A percentile compares a stretch with the other conserved stretches of the same genome.
These are phyloP conservation scores for Ciconia maguari DNA, from an alignment of 2,113 vertebrate genomes.

Conservation along the genomic window DNA sequence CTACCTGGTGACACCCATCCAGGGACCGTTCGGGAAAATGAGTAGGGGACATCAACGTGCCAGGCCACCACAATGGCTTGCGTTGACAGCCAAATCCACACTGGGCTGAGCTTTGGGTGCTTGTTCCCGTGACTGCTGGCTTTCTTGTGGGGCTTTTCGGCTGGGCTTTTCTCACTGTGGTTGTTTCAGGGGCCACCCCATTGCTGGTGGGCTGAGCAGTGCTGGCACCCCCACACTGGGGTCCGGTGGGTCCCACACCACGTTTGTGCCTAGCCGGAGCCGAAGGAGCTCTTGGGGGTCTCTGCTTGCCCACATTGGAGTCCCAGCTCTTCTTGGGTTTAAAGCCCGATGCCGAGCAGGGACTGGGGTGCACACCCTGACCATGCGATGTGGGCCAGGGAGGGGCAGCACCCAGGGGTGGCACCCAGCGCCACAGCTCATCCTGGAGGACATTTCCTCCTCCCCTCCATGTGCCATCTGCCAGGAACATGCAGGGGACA, in stretches of 20 bases:
- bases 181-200: neutral
- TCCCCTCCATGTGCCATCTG: rapidly evolving
- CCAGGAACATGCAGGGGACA: neutral
- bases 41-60: neutral
- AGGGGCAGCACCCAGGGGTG: too few species aligned
- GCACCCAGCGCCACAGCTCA: neutral
- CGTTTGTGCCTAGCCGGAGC: neutral
- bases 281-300: neutral
- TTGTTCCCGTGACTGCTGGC: neutral
- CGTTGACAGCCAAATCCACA: neutral
- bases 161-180: neutral
- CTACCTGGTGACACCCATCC: neutral
- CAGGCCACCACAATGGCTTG: neutral
- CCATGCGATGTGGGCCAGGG: too few species aligned
- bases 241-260: neutral
- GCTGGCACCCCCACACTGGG: rapidly evolving
- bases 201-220: neutral
- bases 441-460: neutral
- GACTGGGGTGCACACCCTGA: too few species aligned
- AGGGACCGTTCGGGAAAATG: neutral
- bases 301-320: rapidly evolving
- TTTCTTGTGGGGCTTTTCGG: neutral
- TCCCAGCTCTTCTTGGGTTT: neutral
- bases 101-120: neutral
- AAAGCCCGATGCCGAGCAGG: too few species aligned